These are phyloP conservation scores for Melanotaenia pygmaea DNA, from an alignment of 2,797 vertebrate species.

Conservation along the genomic window DNA sequence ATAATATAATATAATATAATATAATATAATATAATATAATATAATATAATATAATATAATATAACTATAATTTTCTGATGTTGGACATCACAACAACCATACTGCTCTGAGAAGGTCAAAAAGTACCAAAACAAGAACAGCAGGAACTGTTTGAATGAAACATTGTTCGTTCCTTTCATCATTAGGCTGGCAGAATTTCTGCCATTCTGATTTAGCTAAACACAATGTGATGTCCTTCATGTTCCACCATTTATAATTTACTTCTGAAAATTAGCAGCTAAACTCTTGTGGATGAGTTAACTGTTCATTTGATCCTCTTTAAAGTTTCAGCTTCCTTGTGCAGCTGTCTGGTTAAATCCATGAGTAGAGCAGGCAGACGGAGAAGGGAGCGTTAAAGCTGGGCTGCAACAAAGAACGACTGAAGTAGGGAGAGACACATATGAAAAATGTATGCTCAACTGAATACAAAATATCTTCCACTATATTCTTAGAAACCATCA, in stretches of 20 bases:
- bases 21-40: too few relatives aligned
- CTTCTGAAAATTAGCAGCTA: conserved; percentile 33
- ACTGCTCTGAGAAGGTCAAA: too few relatives aligned
- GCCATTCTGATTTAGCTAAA: conserved; percentile 10
- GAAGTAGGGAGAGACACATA: not conserved
- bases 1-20: too few relatives aligned
- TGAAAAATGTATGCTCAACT: conserved; percentile 23
- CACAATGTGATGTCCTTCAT: conserved; percentile 19
- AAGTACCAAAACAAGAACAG: too few relatives aligned
- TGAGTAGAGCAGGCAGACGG: not conserved
- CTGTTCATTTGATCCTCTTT: conserved; percentile 44
- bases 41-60: too few relatives aligned
- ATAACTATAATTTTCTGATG: too few relatives aligned
- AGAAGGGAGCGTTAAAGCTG: not conserved
- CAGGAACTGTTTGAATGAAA: conserved; percentile 14
- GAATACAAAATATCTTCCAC: conserved; percentile 1
- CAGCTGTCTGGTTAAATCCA: conserved; percentile 21
- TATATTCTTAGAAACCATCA: not conserved
- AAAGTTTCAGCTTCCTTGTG: conserved; percentile 50
- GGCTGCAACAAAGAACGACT: not conserved
- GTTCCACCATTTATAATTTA: conserved; percentile 55
- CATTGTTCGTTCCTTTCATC: not conserved
- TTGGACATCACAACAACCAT: too few relatives aligned
- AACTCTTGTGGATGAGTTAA: conserved; percentile 31
- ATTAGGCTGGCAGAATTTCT: conserved; percentile 4